Percentiles rank a stretch among this genome's conserved stretches.
Evolutionary conservation across 2,797 vertebrate genomes (phyloP).

Genomic region (Schizopygopsis pylzovi): DNA sequence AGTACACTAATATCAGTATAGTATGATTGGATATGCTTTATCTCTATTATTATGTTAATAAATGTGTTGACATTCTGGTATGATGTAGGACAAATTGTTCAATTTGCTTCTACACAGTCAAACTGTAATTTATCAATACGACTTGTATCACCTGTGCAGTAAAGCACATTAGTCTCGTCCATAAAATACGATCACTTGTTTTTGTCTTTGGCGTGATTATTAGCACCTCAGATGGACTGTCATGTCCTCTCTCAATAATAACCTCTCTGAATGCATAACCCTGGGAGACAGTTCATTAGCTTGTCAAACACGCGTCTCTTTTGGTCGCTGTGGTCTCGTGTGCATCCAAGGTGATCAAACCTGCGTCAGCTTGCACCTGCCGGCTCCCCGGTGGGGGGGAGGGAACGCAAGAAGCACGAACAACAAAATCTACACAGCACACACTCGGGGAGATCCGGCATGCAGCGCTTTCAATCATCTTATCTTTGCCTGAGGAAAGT

Average conservation of each 20-base stretch:
- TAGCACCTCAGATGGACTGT: conserved; percentile 60
- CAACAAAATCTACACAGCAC: conserved; percentile 69
- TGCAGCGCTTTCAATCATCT: conserved; percentile 72
- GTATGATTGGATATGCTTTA: background rate
- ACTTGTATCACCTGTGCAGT: background rate
- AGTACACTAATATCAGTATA: conserved; percentile 13
- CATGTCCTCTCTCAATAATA: conserved; percentile 77
- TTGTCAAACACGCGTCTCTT: conserved; percentile 70
- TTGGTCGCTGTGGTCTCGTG: conserved; percentile 65
- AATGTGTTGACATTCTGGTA: conserved; percentile 5
- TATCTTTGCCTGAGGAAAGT: conserved; percentile 58
- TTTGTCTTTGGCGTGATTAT: conserved; percentile 12
- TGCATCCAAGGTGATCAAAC: conserved; percentile 81
- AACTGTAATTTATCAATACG: background rate
- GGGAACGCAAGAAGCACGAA: conserved; percentile 70
- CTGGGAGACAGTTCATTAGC: conserved; percentile 78
- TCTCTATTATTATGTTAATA: conserved; percentile 20
- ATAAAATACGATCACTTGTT: background rate
- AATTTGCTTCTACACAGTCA: background rate
- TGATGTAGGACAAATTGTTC: background rate
- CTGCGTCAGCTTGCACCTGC: conserved; percentile 80
- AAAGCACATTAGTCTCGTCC: background rate
- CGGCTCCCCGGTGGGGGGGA: conserved; percentile 70
- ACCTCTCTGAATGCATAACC: conserved; percentile 75
- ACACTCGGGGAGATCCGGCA: conserved; percentile 69